Evolutionary conservation across 1,140 invertebrate species (phyloP).

Genomic region (Lordiphosa stackelbergi): DNA sequence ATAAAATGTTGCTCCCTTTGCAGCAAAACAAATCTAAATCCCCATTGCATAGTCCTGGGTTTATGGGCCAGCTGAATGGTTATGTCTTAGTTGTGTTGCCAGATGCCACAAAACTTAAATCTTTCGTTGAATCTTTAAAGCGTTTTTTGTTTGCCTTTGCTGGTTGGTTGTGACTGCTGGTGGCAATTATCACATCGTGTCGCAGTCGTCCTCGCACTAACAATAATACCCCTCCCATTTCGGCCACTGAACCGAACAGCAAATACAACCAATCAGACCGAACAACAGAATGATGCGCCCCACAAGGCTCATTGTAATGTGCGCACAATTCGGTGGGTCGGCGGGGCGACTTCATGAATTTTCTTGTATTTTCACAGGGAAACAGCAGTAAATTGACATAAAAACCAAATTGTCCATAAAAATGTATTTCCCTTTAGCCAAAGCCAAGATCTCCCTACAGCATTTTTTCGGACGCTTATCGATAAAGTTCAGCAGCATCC

Average conservation of each 20-base stretch:
- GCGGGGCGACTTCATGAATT: conserved; percentile 65
- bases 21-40: no score
- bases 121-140: conserved; percentile 56
- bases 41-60: no score
- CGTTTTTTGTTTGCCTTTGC: conserved; percentile 10
- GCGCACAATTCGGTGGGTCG: conserved; percentile 29
- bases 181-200: conserved; percentile 74
- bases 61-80: no score
- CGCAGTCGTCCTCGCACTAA: conserved; percentile 54
- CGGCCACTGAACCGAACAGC: conserved; percentile 33
- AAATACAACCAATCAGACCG: conserved; percentile 64
- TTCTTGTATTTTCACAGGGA: conserved; percentile 69
- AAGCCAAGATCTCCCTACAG: conserved; percentile 42
- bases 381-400: conserved; percentile 75
- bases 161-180: conserved; percentile 26
- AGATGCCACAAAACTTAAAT: conserved; percentile 44
- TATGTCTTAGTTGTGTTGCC: no score
- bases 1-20: no score
- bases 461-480: conserved; percentile 52
- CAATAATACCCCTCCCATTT: conserved; percentile 42
- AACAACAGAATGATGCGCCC: conserved; percentile 44
- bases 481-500: conserved; percentile 67
- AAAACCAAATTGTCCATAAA: conserved; percentile 76
- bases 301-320: conserved; percentile 69
- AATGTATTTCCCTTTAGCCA: conserved; percentile 73